Evolutionary conservation across 2,797 vertebrate species (phyloP).

Genomic region (Eremophila alpestris): DNA sequence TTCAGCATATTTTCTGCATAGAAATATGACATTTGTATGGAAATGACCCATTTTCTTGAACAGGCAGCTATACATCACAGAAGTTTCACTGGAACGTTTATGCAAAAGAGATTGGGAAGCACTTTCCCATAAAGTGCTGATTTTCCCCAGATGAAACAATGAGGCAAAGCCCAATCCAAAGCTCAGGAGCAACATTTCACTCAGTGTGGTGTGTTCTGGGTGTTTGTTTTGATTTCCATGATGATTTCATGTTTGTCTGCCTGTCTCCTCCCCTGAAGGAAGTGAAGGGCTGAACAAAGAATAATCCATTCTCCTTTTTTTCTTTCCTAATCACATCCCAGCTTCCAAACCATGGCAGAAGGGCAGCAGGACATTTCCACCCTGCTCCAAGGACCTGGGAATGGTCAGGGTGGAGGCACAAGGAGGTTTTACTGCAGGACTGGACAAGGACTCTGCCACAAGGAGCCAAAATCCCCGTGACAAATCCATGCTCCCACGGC

Average conservation of each 20-base stretch:
- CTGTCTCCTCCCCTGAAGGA: neutral
- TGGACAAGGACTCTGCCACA: neutral
- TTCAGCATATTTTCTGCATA: conserved; percentile 58
- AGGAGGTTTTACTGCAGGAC: neutral
- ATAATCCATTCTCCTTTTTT: neutral
- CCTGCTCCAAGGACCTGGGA: neutral
- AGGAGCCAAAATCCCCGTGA: neutral
- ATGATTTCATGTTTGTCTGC: neutral
- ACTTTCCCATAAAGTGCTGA: conserved; percentile 15
- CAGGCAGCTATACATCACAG: conserved; percentile 41
- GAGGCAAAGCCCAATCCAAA: neutral
- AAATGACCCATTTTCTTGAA: conserved; percentile 59
- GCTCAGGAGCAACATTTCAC: neutral
- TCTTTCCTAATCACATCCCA: neutral
- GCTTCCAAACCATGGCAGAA: neutral
- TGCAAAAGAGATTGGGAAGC: conserved; percentile 12
- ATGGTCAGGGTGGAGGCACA: neutral
- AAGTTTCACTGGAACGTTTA: neutral
- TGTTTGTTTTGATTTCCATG: neutral
- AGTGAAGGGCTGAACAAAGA: neutral
- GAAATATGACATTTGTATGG: conserved; percentile 42
- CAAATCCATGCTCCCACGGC: neutral
- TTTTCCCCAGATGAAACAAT: conserved; percentile 6
- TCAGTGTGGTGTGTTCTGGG: neutral
- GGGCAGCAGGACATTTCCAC: neutral